Conservation (phyloP, 2,888 invertebrate genomes). For the Leptopilina myrica region DNA sequence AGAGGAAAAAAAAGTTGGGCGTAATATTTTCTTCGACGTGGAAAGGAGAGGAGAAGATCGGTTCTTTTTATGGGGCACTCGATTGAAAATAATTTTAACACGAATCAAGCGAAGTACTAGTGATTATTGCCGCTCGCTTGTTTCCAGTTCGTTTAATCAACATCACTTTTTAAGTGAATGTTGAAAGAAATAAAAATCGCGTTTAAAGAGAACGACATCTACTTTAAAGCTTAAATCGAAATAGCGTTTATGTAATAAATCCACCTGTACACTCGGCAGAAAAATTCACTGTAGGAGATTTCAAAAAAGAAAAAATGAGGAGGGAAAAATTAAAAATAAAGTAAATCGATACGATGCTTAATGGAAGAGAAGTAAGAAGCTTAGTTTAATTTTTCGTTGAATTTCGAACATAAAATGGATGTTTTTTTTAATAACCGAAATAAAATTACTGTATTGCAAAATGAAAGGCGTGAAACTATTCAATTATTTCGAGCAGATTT, state of each 20-base stretch:
- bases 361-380: too few relatives aligned
- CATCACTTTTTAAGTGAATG: slow-evolving; percentile 15
- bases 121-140: background rate
- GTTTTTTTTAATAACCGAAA: too few relatives aligned
- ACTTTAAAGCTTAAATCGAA: background rate
- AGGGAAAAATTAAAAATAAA: background rate
- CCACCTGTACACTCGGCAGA: background rate
- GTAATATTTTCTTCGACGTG: background rate
- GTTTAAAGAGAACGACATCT: slow-evolving; percentile 13
- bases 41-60: background rate
- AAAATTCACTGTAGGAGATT: background rate
- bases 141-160: slow-evolving; percentile 25
- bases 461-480: too few relatives aligned
- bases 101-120: background rate
- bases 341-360: too few relatives aligned
- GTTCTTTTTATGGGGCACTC: background rate
- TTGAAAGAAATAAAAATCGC: slow-evolving; percentile 16
- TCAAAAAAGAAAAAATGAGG: background rate
- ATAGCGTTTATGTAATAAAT: slow-evolving; percentile 3
- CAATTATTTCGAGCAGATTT: too few relatives aligned
- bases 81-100: slow-evolving; percentile 16
- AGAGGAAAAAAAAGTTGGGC: background rate
- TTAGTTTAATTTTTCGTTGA: too few relatives aligned
- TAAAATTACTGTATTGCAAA: too few relatives aligned
- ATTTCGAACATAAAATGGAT: too few relatives aligned